A percentile compares a stretch with the other conserved stretches of the same genome.
Evolutionary conservation across 1,140 invertebrate genomes (phyloP).

Genomic region (Schmidtea mediterranea): DNA sequence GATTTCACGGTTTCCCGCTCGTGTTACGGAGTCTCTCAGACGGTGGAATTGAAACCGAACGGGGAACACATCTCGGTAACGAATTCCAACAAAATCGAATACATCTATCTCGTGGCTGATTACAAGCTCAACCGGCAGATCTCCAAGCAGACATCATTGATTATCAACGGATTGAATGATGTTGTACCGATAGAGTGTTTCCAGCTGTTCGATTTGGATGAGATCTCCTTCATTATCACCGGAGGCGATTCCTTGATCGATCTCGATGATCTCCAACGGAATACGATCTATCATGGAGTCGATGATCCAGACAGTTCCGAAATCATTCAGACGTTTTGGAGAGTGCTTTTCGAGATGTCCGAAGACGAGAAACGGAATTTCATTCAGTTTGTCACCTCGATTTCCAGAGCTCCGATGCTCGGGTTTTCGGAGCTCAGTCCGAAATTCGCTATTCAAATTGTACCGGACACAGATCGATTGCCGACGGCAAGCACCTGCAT

Average conservation of each 20-base stretch:
- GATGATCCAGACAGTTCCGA: neutral
- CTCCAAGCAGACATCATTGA: constrained; percentile 47
- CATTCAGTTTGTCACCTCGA: constrained; percentile 84
- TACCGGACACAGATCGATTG: constrained; percentile 46
- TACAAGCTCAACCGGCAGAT: constrained; percentile 74
- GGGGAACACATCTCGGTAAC: constrained; percentile 66
- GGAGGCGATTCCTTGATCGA: constrained; percentile 71
- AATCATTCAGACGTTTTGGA: constrained; percentile 44
- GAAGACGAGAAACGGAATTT: constrained; percentile 56
- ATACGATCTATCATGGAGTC: constrained; percentile 24
- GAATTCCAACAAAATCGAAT: constrained; percentile 67
- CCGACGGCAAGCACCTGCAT: constrained; percentile 86
- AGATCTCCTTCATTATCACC: constrained; percentile 71
- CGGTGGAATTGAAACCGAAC: constrained; percentile 61
- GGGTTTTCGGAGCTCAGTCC: constrained; percentile 80
- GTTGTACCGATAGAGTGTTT: constrained; percentile 68
- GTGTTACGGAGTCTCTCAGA: constrained; percentile 22
- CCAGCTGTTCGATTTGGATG: constrained; percentile 71
- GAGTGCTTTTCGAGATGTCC: constrained; percentile 42
- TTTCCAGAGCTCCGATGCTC: constrained; percentile 71
- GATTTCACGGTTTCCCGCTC: neutral
- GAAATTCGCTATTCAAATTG: constrained; percentile 71
- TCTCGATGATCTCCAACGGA: constrained; percentile 50
- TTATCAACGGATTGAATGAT: constrained; percentile 43
- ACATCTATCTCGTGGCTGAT: constrained; percentile 78